Percentiles rank a stretch among this genome's conserved stretches.
phyloP scores from a whole-genome alignment of 2,888 invertebrate species.

The Trachelus stipa region DNA sequence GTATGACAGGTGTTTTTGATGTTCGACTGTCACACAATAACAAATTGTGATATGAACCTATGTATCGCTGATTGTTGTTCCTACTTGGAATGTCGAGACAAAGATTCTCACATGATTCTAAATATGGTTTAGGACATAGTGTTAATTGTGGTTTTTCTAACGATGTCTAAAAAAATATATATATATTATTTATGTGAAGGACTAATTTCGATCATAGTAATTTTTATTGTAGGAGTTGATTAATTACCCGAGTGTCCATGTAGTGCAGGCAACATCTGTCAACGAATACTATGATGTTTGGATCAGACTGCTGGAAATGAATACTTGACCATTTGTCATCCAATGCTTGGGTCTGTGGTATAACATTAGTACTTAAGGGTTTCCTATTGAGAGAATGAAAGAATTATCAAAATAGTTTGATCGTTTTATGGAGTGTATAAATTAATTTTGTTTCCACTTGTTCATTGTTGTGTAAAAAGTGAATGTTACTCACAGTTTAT shows the following conservation, averaged over 20 bases:
- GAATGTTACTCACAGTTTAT: conserved; percentile 40
- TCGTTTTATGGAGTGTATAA: too few species aligned
- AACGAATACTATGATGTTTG: conserved; percentile 46
- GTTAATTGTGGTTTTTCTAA: conserved; percentile 45
- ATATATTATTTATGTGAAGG: not conserved
- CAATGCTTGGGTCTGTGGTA: conserved; percentile 31
- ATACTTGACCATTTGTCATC: conserved; percentile 55
- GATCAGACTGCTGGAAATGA: conserved; percentile 45
- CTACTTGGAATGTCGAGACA: conserved; percentile 48
- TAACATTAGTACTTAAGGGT: conserved; percentile 27
- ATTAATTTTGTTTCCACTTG: too few species aligned
- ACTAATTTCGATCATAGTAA: not conserved
- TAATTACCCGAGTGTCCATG: conserved; percentile 52
- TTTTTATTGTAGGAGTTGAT: not conserved
- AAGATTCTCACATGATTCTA: conserved; percentile 56
- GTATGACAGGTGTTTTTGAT: conserved; percentile 55
- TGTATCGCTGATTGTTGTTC: conserved; percentile 48
- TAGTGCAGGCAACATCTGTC: conserved; percentile 59
- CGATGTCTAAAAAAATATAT: conserved; percentile 36
- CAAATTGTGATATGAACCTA: conserved; percentile 56
- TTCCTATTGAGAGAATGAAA: conserved; percentile 35
- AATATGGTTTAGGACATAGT: conserved; percentile 50
- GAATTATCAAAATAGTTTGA: too few species aligned
- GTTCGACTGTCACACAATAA: conserved; percentile 55
- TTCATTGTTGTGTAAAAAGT: not conserved